A percentile compares a stretch with the other conserved stretches of the same genome.
These are phyloP conservation scores for Dinomys branickii DNA, from an alignment of 2,113 vertebrate genomes.

Conservation along the genomic window DNA sequence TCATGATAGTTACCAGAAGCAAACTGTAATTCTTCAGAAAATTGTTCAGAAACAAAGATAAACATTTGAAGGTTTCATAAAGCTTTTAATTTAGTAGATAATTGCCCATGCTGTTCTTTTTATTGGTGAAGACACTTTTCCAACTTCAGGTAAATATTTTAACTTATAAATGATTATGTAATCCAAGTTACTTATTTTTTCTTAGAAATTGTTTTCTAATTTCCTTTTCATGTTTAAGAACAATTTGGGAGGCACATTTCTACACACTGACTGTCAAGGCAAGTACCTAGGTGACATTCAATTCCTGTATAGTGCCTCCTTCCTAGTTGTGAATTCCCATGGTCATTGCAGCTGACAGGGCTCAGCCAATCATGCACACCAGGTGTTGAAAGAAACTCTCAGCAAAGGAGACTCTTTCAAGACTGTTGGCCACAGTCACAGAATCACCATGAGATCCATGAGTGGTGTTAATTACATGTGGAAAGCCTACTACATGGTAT, in stretches of 20 bases:
- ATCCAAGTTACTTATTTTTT: constrained; percentile 23
- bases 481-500: constrained; percentile 42
- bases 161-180: not conserved
- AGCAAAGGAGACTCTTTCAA: not conserved
- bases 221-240: constrained; percentile 15
- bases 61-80: constrained; percentile 10
- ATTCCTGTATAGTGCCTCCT: not conserved
- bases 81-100: not conserved
- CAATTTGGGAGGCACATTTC: constrained; percentile 23
- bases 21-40: constrained; percentile 23
- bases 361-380: not conserved
- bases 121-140: not conserved
- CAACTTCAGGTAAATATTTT: constrained; percentile 28
- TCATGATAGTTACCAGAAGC: not conserved
- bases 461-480: not conserved
- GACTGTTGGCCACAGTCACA: not conserved
- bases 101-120: not conserved
- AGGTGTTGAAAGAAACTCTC: not conserved
- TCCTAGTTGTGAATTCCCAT: constrained; percentile 6
- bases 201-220: constrained; percentile 25
- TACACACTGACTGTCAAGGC: constrained; percentile 23
- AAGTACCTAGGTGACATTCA: constrained; percentile 22
- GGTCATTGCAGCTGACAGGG: not conserved
- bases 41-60: not conserved
- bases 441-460: not conserved